Base-by-base conservation (phyloP, 2,797 vertebrate species). In the Masticophis lateralis region DNA sequence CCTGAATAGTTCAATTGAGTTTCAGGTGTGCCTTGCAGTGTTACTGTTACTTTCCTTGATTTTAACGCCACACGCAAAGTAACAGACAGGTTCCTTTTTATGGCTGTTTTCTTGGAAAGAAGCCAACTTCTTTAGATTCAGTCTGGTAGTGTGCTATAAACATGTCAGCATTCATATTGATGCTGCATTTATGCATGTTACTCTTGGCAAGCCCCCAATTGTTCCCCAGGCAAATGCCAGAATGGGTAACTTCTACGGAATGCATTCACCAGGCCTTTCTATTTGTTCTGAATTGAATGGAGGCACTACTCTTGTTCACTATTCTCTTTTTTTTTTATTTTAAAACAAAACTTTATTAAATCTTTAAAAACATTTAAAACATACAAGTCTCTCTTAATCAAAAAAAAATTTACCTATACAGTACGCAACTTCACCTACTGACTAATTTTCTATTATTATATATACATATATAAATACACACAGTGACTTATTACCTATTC, bases 101-200 rank as follows among this genome's bases (percentile, higher is more conserved):
- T 95, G 91, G 57, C 94, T 96, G 90, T 96, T 97, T 96, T 96
- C 94, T 94, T 97, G 96, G 96, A 97, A 93, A 51, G 88, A 8
- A 88, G 5, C 88, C 95, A 96, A 96, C 20, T 8, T 90, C 90
- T 95, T 95, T 95, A 95, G 96, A 96, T 94, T 94, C 94, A 95
- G 95, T 92, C 95, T 96, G 96, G 95, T 95, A 94, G 94, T 95
- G 88, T 95, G 93, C 94, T 95, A 92, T 96, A 97, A 97, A 96
- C 93, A 95, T 95, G 94, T 96, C 95, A 95, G 74, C 74, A 92
- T 96, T 96, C 92, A 92, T 96, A 96, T 96, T 96, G 95, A 95
- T 88, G 94, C 94, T 94, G 92, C 93, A 87, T 97, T 96, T 95
- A 95, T 94, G 90, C 93, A 94, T 95, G 94, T 97, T 96, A 95